Percentiles rank a stretch among this genome's conserved stretches.
Conservation (phyloP, 2,888 invertebrate species). For the Drosophila melanocephala region DNA sequence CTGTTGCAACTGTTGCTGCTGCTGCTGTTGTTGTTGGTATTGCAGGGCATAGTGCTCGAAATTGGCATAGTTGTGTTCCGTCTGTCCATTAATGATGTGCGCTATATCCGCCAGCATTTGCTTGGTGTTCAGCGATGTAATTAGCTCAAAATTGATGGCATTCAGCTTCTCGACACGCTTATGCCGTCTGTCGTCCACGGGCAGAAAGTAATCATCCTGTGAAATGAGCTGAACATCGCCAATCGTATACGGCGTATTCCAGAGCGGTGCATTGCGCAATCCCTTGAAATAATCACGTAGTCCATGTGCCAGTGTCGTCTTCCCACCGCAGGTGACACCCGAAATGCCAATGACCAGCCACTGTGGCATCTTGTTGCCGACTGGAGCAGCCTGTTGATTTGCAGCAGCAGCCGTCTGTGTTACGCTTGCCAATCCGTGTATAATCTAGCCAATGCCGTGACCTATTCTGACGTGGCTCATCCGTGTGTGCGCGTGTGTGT, state of each 20-base stretch:
- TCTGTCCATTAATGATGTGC: conserved; percentile 78
- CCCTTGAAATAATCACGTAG: conserved; percentile 85
- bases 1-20: conserved; percentile 67
- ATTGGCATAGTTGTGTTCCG: conserved; percentile 68
- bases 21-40: conserved; percentile 67
- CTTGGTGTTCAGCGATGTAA: conserved; percentile 90
- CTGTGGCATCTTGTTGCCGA: conserved; percentile 85
- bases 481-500: neutral
- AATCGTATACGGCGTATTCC: conserved; percentile 83
- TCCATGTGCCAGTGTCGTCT: conserved; percentile 89
- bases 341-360: conserved; percentile 90
- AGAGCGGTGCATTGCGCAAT: conserved; percentile 74
- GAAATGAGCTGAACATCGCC: conserved; percentile 87
- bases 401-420: neutral
- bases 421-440: conserved; percentile 24
- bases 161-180: conserved; percentile 88
- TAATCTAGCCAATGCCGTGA: conserved; percentile 43
- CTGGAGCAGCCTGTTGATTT: conserved; percentile 48
- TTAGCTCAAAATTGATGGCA: conserved; percentile 91
- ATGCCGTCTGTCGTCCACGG: conserved; percentile 89
- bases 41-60: conserved; percentile 79
- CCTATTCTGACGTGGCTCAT: conserved; percentile 30
- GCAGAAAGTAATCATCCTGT: conserved; percentile 92
- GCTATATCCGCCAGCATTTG: conserved; percentile 89
- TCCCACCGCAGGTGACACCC: conserved; percentile 94